A percentile compares a stretch with the other conserved stretches of the same genome.
These are phyloP conservation scores for Tetragonula carbonaria DNA, from an alignment of 2,888 invertebrate species.

Conservation along the genomic window DNA sequence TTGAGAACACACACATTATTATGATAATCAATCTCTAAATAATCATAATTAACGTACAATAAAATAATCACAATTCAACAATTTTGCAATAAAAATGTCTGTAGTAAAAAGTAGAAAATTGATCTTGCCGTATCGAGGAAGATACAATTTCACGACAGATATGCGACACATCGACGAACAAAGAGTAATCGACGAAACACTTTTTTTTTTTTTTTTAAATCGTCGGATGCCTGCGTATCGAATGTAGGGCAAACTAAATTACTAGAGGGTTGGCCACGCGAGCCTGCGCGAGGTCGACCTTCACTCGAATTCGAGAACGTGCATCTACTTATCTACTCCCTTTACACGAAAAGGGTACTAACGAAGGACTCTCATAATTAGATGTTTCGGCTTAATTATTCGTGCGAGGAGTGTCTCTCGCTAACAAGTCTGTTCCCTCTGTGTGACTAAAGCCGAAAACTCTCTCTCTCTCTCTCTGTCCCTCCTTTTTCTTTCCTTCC, in stretches of 20 bases:
- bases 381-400: slow-evolving; percentile 78
- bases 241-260: slow-evolving; percentile 14
- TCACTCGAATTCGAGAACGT: slow-evolving; percentile 49
- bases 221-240: no score
- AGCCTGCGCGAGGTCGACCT: slow-evolving; percentile 13
- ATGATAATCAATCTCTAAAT: neutral
- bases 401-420: slow-evolving; percentile 66
- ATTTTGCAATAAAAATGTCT: neutral
- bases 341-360: slow-evolving; percentile 72
- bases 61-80: neutral
- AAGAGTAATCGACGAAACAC: neutral
- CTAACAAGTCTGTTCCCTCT: slow-evolving; percentile 71
- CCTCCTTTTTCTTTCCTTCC: no score
- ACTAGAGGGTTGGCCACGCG: neutral
- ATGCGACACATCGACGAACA: neutral
- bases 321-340: slow-evolving; percentile 57
- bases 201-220: neutral
- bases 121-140: neutral
- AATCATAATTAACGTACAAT: neutral
- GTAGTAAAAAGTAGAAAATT: neutral
- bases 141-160: neutral
- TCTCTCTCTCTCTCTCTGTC: neutral
- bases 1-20: neutral
- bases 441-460: slow-evolving; percentile 15
- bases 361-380: slow-evolving; percentile 79